These are phyloP conservation scores for Synodontis membranacea DNA, from an alignment of 2,113 vertebrate species.

Conservation along the genomic window DNA sequence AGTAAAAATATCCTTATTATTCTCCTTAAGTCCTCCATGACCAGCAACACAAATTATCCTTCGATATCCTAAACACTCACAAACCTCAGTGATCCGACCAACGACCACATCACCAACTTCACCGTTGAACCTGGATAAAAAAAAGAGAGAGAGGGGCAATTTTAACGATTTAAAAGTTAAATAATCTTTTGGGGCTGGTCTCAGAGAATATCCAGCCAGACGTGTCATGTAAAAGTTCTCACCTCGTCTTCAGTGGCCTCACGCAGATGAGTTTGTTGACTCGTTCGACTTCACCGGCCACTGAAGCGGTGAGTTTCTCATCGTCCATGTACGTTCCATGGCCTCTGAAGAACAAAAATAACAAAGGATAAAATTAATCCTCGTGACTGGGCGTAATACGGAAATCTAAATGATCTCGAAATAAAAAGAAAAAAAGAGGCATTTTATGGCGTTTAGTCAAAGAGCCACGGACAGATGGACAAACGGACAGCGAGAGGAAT, in stretches of 20 bases:
- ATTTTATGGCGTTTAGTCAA: not conserved
- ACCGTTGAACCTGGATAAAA: constrained; percentile 84
- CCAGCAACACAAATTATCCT: not conserved
- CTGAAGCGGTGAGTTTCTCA: constrained; percentile 90
- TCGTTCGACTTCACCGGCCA: constrained; percentile 90
- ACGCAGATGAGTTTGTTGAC: constrained; percentile 97
- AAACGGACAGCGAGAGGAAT: not conserved
- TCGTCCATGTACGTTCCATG: constrained; percentile 96
- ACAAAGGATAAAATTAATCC: not conserved
- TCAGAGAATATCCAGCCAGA: not conserved
- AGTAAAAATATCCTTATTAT: not conserved
- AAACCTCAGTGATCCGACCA: constrained; percentile 94
- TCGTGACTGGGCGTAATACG: not conserved
- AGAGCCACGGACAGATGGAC: no score
- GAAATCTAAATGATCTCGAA: not conserved
- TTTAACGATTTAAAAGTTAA: no score
- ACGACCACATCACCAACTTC: constrained; percentile 96
- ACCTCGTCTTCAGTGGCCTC: constrained; percentile 86
- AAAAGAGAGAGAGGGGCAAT: not conserved
- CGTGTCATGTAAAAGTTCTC: constrained; percentile 15
- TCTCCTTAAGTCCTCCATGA: not conserved
- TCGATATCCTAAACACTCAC: not conserved
- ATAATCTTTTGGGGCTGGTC: not conserved
- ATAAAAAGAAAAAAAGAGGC: not conserved
- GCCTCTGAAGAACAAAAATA: constrained; percentile 71